A percentile compares a stretch with the other conserved stretches of the same genome.
Conservation (phyloP, 2,797 vertebrate species). For the Fistularia commersonii region DNA sequence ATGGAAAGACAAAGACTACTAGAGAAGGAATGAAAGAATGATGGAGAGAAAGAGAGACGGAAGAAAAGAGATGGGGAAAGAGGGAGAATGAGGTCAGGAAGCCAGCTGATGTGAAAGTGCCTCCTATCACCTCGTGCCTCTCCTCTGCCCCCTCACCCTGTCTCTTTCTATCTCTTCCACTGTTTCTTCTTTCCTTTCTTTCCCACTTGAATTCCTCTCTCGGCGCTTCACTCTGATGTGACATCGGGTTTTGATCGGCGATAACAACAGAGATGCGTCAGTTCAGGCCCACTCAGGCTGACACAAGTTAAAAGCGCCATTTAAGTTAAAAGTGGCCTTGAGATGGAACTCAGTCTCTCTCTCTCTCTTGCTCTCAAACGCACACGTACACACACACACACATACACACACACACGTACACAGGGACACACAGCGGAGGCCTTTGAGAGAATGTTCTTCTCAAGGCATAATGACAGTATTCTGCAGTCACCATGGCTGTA, state of each 20-base stretch:
- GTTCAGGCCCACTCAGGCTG: constrained; percentile 55
- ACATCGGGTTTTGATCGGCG: constrained; percentile 59
- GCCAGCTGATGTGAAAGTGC: constrained; percentile 69
- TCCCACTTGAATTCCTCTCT: constrained; percentile 77
- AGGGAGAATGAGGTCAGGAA: constrained; percentile 50
- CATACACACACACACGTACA: constrained; percentile 27
- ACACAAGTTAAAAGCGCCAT: constrained; percentile 20
- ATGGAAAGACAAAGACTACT: constrained; percentile 47
- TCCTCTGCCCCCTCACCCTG: constrained; percentile 60
- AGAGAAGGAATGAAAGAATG: constrained; percentile 45
- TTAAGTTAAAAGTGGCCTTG: constrained; percentile 25
- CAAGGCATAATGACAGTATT: constrained; percentile 77
- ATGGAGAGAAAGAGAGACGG: constrained; percentile 46
- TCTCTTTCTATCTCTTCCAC: constrained; percentile 62
- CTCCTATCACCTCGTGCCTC: constrained; percentile 71
- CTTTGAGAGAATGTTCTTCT: constrained; percentile 60
- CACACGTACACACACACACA: constrained; percentile 30
- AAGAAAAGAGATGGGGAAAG: constrained; percentile 27
- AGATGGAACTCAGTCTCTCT: constrained; percentile 1
- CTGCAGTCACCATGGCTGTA: constrained; percentile 59
- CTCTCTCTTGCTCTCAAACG: constrained; percentile 1
- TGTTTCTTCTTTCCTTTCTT: constrained; percentile 60
- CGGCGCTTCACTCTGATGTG: constrained; percentile 63
- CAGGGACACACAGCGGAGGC: constrained; percentile 56
- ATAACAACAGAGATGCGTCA: constrained; percentile 72